phyloP scores from a whole-genome alignment of 1,140 invertebrate genomes.

The Lamellibrachia luymesi region DNA sequence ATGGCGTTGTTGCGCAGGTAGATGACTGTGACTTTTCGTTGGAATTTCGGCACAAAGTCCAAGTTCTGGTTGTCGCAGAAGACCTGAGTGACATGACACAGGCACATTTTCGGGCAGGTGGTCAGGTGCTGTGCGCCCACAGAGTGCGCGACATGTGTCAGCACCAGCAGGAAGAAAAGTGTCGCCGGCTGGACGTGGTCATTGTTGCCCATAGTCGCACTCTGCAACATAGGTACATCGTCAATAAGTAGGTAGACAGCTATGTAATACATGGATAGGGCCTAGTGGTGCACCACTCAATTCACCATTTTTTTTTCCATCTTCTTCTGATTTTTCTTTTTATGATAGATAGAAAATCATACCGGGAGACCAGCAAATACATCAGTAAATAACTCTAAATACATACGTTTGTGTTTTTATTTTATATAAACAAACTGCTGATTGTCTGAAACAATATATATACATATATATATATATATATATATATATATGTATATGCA shows the following conservation, averaged over 20 bases:
- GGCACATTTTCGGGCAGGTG: constrained; percentile 4
- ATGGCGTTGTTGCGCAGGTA: constrained; percentile 40
- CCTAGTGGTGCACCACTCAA: too few relatives aligned
- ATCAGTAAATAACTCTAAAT: too few relatives aligned
- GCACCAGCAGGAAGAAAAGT: constrained; percentile 7
- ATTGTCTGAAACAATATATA: too few relatives aligned
- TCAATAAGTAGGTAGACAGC: not conserved
- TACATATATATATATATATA: too few relatives aligned
- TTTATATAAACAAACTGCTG: too few relatives aligned
- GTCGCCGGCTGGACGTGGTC: not conserved
- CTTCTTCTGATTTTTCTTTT: too few relatives aligned
- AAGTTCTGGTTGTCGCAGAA: constrained; percentile 13
- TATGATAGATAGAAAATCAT: too few relatives aligned
- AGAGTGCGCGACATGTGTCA: not conserved
- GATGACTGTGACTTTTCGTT: not conserved
- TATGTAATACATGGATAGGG: too few relatives aligned
- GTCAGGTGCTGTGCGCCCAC: not conserved
- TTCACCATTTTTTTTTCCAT: too few relatives aligned
- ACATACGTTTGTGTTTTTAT: too few relatives aligned
- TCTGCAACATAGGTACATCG: not conserved
- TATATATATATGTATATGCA: too few relatives aligned
- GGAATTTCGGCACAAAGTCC: not conserved
- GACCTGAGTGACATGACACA: constrained; percentile 12
- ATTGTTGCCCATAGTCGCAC: not conserved
- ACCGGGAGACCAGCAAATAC: too few relatives aligned